These are phyloP conservation scores for Apteryx mantelli DNA, from an alignment of 2,113 vertebrate genomes.

Conservation along the genomic window DNA sequence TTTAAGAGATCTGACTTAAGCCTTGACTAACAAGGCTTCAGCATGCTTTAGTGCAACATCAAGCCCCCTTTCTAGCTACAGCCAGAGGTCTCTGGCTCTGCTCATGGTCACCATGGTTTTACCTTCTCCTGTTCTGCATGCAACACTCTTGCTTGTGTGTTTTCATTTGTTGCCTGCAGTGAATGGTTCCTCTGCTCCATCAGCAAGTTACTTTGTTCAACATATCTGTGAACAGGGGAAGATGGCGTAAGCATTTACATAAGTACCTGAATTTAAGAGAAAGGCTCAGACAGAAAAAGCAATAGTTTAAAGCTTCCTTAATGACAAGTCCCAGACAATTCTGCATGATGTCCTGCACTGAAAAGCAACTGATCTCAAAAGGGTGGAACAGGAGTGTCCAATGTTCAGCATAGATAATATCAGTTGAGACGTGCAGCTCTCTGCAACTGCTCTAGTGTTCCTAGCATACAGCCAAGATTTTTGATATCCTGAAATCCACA, in stretches of 20 bases:
- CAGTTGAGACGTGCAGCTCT: background rate
- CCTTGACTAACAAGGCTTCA: background rate
- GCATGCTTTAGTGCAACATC: background rate
- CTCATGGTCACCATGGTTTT: constrained; percentile 11
- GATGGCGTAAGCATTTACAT: background rate
- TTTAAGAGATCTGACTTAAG: background rate
- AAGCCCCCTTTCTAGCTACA: background rate
- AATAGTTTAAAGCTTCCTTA: background rate
- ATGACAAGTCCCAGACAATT: background rate
- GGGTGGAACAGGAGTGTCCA: background rate
- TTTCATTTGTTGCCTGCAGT: constrained; percentile 87
- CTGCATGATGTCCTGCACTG: background rate
- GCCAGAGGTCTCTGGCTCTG: background rate
- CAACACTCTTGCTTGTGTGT: constrained; percentile 89
- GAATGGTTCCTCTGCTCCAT: constrained; percentile 94
- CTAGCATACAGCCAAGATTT: background rate
- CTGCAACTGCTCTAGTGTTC: background rate
- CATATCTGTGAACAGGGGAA: constrained; percentile 77
- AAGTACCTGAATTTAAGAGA: background rate
- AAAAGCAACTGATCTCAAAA: background rate
- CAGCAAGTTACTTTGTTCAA: constrained; percentile 92
- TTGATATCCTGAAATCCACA: background rate
- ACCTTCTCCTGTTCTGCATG: constrained; percentile 98
- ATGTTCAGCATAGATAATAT: background rate
- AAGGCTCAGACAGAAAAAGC: background rate